Evolutionary conservation across 2,888 invertebrate species (phyloP), one percentile per base, ranked within the genome.

Genomic region (Tanytarsus gracilentus): DNA sequence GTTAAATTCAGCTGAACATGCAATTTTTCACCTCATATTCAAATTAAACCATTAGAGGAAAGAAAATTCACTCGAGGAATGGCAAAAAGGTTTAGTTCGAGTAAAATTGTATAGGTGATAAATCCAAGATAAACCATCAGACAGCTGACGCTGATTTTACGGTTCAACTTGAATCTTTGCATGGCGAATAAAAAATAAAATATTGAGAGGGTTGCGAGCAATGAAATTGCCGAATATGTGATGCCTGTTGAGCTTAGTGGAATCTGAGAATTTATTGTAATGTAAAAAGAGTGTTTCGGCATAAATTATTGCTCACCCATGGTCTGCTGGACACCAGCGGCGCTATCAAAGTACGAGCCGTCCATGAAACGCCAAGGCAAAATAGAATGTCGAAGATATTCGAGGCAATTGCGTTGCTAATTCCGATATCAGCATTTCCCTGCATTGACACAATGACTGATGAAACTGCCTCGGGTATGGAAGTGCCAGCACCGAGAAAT

Each of bases 381-480:
- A 88, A 75, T 4, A 88, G 72, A 29, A 89, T 85, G 68, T 88
- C 88, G 68, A 89, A 88, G 0, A 87, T 86, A 68, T 88, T 89
- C 1, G 88, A 88, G 16, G 88, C 88, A 50, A 89, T 85, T 1
- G 87, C 83, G 72, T 86, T 89, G 68, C 86, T 86, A 61, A 89
- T 79, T 0, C 88, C 88, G 67, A 68, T 68, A 23, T 64, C 64
- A n/a, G 68, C 65, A 63, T 69, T 75, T 80, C 87, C 91, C 79
- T 87, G 86, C 67, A 83, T 83, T 2, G 89, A 84, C 0, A 92
- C 90, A 52, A 91, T 81, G 7, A 91, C 81, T 69, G 88, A 88
- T 30, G 90, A 86, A 1, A 91, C 86, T 1, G 88, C 88, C 76
- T 92, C 92, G 0, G 92, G 91, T 0, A 92, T 80, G 67, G 88